Evolutionary conservation across 2,888 invertebrate species (phyloP).

Genomic region (Polyommatus icarus): DNA sequence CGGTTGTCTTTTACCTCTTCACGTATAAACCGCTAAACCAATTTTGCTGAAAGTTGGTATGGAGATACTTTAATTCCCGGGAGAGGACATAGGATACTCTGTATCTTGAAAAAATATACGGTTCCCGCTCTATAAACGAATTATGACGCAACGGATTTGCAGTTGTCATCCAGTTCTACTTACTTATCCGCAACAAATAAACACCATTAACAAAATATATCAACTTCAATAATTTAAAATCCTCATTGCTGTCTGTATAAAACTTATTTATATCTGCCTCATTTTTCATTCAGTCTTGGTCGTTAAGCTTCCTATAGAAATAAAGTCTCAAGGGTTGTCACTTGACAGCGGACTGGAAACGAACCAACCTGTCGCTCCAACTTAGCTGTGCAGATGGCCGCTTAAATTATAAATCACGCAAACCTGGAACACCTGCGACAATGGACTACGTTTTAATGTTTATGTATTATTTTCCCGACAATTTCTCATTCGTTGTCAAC

Average conservation of each 20-base stretch:
- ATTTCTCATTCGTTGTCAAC: constrained; percentile 21
- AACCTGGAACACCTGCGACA: constrained; percentile 61
- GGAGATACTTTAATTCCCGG: too few species aligned
- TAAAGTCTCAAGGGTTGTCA: constrained; percentile 22
- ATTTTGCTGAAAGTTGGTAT: too few species aligned
- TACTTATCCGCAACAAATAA: not conserved
- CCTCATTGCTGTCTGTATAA: not conserved
- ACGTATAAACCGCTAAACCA: too few species aligned
- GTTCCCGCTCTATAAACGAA: too few species aligned
- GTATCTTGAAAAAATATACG: too few species aligned
- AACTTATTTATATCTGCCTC: constrained; percentile 12
- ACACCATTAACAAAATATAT: not conserved
- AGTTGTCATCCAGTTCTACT: too few species aligned
- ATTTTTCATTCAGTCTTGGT: constrained; percentile 20
- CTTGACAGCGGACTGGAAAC: constrained; percentile 26
- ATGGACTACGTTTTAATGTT: constrained; percentile 45
- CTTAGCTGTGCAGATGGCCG: constrained; percentile 45
- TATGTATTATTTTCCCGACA: constrained; percentile 11
- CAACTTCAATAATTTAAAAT: not conserved
- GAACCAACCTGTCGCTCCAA: constrained; percentile 37
- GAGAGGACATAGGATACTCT: too few species aligned
- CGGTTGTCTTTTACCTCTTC: too few species aligned
- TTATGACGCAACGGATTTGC: too few species aligned
- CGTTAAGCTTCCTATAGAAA: constrained; percentile 20
- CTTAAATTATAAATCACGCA: constrained; percentile 68